Evolutionary conservation across 2,888 invertebrate genomes (phyloP).

Genomic region (Torymus auratus): DNA sequence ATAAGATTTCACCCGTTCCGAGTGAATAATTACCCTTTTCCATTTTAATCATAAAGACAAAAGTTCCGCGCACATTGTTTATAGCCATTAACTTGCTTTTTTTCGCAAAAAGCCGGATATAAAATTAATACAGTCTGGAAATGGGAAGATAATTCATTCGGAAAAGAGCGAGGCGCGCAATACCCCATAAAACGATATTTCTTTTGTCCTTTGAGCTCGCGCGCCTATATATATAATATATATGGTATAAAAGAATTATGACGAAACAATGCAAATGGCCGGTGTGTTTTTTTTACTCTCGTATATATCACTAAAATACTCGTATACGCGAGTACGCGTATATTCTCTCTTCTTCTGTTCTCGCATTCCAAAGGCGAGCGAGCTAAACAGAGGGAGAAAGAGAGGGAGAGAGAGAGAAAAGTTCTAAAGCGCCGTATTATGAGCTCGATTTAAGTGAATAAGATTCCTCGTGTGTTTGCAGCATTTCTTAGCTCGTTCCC

Average conservation of each 20-base stretch:
- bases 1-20: too few species aligned
- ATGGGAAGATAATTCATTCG: slow-evolving; percentile 27
- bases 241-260: slow-evolving; percentile 44
- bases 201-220: slow-evolving; percentile 45
- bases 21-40: too few species aligned
- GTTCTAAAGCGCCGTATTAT: slow-evolving; percentile 46
- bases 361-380: slow-evolving; percentile 40
- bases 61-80: too few species aligned
- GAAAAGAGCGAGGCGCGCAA: slow-evolving; percentile 12
- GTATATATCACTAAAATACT: slow-evolving; percentile 49
- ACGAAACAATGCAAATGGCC: slow-evolving; percentile 56
- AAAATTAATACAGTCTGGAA: not conserved
- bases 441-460: slow-evolving; percentile 54
- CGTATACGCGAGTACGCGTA: slow-evolving; percentile 7
- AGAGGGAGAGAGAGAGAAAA: slow-evolving; percentile 16
- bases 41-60: too few species aligned
- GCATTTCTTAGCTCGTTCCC: slow-evolving; percentile 49
- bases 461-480: slow-evolving; percentile 49
- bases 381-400: too few species aligned
- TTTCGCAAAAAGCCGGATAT: not conserved
- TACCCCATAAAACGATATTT: slow-evolving; percentile 34
- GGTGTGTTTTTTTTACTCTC: slow-evolving; percentile 20
- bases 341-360: slow-evolving; percentile 35
- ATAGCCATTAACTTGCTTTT: too few species aligned
- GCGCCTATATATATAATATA: slow-evolving; percentile 3